Evolutionary conservation across 2,888 invertebrate genomes (phyloP).

Genomic region (Drosophila birchii): DNA sequence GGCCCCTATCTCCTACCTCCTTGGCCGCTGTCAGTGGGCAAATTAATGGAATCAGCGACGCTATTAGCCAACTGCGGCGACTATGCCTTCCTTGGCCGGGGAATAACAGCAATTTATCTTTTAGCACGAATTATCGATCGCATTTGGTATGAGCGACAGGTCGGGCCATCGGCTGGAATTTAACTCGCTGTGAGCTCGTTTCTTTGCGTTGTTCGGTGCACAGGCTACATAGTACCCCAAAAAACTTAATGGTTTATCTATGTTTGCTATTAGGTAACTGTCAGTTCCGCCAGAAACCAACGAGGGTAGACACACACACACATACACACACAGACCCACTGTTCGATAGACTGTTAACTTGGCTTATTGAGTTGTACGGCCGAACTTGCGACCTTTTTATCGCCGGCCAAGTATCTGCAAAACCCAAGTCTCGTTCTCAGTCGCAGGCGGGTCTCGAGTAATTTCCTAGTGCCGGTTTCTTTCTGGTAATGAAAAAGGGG

Average conservation of each 20-base stretch:
- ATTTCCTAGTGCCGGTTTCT: slow-evolving; percentile 72
- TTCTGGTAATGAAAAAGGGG: slow-evolving; percentile 64
- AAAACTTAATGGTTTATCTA: slow-evolving; percentile 81
- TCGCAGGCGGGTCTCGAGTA: slow-evolving; percentile 56
- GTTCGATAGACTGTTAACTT: slow-evolving; percentile 78
- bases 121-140: slow-evolving; percentile 80
- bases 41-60: slow-evolving; percentile 78
- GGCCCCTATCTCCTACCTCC: slow-evolving; percentile 9
- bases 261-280: slow-evolving; percentile 81
- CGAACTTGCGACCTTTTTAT: slow-evolving; percentile 70
- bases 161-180: slow-evolving; percentile 43
- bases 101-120: slow-evolving; percentile 75
- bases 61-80: slow-evolving; percentile 75
- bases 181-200: slow-evolving; percentile 50
- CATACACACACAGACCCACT: background rate
- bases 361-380: slow-evolving; percentile 76
- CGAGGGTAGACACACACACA: slow-evolving; percentile 21
- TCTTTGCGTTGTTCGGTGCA: slow-evolving; percentile 30
- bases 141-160: slow-evolving; percentile 51
- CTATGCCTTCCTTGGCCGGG: slow-evolving; percentile 36
- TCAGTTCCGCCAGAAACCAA: slow-evolving; percentile 70
- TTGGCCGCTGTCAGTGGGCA: slow-evolving; percentile 73
- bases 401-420: slow-evolving; percentile 75
- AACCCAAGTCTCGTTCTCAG: slow-evolving; percentile 56
- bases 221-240: slow-evolving; percentile 22